Conservation (phyloP, 2,113 vertebrate species). For the Grallaria varia region DNA sequence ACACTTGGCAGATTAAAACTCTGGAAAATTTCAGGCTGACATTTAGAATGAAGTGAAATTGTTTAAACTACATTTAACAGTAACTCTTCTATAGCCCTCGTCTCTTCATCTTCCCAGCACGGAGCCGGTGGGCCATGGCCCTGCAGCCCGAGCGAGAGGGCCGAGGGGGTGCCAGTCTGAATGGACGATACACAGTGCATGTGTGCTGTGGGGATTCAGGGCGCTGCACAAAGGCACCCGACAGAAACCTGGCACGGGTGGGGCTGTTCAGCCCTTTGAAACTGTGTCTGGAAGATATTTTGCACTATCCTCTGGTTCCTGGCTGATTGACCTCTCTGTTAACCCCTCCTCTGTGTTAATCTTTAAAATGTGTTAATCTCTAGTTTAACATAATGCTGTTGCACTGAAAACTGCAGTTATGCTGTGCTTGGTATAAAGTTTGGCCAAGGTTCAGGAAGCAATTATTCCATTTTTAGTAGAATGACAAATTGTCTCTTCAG, state of each 20-base stretch:
- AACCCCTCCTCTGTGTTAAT: neutral
- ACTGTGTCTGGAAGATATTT: neutral
- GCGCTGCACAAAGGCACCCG: neutral
- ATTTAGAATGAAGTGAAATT: conserved; percentile 72
- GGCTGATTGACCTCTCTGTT: neutral
- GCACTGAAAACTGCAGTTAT: neutral
- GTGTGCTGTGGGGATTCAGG: neutral
- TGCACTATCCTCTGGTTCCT: neutral
- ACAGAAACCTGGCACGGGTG: neutral
- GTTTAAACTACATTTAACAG: conserved; percentile 72
- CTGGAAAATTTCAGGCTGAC: conserved; percentile 72
- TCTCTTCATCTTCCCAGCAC: conserved; percentile 34
- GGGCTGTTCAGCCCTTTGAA: neutral
- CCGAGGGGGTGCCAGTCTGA: conserved; percentile 24
- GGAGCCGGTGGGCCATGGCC: conserved; percentile 19
- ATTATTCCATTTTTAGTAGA: neutral
- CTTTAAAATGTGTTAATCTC: neutral
- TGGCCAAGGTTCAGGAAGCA: neutral
- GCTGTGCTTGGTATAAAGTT: neutral
- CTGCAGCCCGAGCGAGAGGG: neutral
- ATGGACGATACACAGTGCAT: neutral
- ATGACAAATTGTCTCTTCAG: neutral
- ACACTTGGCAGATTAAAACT: conserved; percentile 69
- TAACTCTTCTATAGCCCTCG: conserved; percentile 52
- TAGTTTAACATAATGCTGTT: neutral